Base-by-base conservation (phyloP, 2,113 vertebrate genomes). In the Cavia aperea region DNA sequence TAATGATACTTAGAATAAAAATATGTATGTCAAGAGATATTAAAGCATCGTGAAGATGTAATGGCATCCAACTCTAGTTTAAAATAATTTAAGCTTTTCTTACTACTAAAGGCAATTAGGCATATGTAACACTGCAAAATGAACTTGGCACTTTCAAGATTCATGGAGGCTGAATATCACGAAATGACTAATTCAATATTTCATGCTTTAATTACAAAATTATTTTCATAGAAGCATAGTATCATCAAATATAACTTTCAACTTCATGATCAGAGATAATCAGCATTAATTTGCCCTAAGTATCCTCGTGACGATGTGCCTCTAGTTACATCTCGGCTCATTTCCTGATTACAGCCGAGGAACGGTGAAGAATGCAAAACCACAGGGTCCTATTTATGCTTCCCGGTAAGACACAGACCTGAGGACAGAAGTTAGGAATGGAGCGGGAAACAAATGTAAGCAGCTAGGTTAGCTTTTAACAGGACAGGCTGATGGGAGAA, bases 241-340 rank as follows among this genome's bases (percentile, higher is more conserved):
- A 7, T 39, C 70, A 95, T 70, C 86, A 95, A 95, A 95, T 49
- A 91, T 92, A 96, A 96, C 21, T 96, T 96, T 84, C 92, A 96
- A 24, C 33, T 78, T 88, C 78, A 65, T 8, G 21, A 90, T 95
- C 93, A 94, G 88, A 95, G 56, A 63, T 94, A 95, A 96, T 92
- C 94, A 96, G 94, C 84, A 92, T 94, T 94, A 75, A 94, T 89
- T 73, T 84, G 14, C 92, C 92, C 49, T 96, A 78, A 93, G 92
- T 96, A 92, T 96, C 97, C 72, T 93, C 66, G 73, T 96, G 97
- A 93, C 90, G 60, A 86, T 87, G 65, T 58, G 89, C 75, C 77
- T 88, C 90, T 82, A 93, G 75, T 43, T 95, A 51, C 54, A 73
- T 90, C 92, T 63, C 51, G 93, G 79, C 73, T 97, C 4, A 91